Evolutionary conservation across 2,888 invertebrate species (phyloP).

Genomic region (Iselma pallidipennis): DNA sequence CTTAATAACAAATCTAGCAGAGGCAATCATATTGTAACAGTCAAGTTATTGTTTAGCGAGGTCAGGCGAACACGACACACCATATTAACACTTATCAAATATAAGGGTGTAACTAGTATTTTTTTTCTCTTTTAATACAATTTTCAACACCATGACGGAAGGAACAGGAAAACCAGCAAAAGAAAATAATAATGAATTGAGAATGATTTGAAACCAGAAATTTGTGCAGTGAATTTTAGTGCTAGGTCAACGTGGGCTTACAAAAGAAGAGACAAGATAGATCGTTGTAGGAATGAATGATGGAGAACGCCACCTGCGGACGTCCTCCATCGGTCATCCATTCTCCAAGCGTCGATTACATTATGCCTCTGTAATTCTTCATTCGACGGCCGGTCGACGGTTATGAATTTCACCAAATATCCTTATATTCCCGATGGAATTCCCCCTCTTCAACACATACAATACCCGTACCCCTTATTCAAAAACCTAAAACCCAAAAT

Average conservation of each 20-base stretch:
- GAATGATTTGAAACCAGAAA: slow-evolving; percentile 29
- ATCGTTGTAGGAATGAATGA: slow-evolving; percentile 40
- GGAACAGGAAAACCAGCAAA: too few relatives aligned
- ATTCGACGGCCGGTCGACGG: slow-evolving; percentile 26
- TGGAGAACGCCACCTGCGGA: slow-evolving; percentile 44
- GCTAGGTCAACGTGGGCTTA: slow-evolving; percentile 32
- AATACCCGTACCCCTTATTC: not conserved
- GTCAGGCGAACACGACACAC: slow-evolving; percentile 45
- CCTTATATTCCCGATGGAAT: not conserved
- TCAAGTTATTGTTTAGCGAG: slow-evolving; percentile 48
- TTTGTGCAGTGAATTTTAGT: slow-evolving; percentile 19
- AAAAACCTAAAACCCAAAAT: not conserved
- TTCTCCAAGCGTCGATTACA: slow-evolving; percentile 41
- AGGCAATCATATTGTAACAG: slow-evolving; percentile 46
- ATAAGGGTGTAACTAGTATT: slow-evolving; percentile 24
- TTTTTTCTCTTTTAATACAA: slow-evolving; percentile 19
- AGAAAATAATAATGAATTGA: slow-evolving; percentile 36
- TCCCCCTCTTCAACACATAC: not conserved
- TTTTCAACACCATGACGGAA: too few relatives aligned
- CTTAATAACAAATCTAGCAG: slow-evolving; percentile 50
- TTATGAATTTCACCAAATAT: slow-evolving; percentile 15
- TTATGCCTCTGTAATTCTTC: slow-evolving; percentile 39
- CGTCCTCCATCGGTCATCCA: slow-evolving; percentile 44
- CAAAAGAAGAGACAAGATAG: slow-evolving; percentile 33
- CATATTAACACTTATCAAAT: slow-evolving; percentile 37